Percentiles rank a stretch among this genome's conserved stretches.
These are phyloP conservation scores for Antheraea mylitta DNA, from an alignment of 1,140 invertebrate genomes.

Conservation along the genomic window DNA sequence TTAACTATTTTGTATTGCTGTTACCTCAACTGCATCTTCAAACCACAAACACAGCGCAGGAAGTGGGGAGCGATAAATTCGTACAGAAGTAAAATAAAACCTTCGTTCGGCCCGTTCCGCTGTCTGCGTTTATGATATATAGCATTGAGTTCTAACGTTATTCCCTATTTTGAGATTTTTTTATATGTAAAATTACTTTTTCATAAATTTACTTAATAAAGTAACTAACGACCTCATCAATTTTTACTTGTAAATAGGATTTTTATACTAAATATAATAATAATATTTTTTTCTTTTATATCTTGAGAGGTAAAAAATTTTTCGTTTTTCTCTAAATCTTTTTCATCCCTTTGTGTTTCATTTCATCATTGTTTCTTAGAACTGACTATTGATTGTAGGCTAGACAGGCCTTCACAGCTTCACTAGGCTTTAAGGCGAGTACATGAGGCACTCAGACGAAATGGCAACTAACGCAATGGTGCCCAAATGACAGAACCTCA, in stretches of 20 bases:
- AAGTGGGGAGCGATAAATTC: slow-evolving; percentile 44
- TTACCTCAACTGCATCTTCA: slow-evolving; percentile 8
- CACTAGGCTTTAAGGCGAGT: no score
- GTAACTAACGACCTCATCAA: background rate
- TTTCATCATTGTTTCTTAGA: no score
- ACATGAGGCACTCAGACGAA: no score
- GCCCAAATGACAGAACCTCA: no score
- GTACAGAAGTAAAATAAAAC: slow-evolving; percentile 44
- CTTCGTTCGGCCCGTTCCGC: slow-evolving; percentile 32
- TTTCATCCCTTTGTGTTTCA: no score
- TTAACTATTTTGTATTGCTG: background rate
- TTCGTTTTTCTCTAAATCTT: no score
- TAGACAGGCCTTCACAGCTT: no score
- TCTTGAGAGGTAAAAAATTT: no score
- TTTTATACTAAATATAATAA: no score
- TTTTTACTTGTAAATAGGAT: background rate
- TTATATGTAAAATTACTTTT: background rate
- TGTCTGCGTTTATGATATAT: slow-evolving; percentile 45
- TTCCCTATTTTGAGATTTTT: background rate
- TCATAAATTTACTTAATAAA: background rate
- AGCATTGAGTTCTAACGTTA: background rate
- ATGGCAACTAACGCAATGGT: no score
- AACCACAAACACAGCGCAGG: slow-evolving; percentile 31
- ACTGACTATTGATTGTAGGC: no score
- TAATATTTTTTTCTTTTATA: no score